Conservation (phyloP, 2,888 invertebrate species). For the Drosophila heteroneura region DNA sequence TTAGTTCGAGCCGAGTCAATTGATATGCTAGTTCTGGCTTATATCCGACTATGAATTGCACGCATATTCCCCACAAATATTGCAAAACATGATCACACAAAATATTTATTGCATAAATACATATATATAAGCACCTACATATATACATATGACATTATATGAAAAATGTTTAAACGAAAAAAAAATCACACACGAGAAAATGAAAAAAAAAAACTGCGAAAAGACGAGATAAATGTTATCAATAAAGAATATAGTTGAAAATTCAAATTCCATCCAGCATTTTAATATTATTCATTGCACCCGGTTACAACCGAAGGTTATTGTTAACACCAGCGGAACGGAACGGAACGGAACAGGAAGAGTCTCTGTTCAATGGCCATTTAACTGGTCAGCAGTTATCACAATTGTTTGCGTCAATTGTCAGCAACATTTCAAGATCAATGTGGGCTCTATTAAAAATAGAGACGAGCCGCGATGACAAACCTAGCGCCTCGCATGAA, state of each 20-base stretch:
- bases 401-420: constrained; percentile 56
- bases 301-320: constrained; percentile 50
- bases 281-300: constrained; percentile 17
- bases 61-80: constrained; percentile 53
- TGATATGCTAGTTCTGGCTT: constrained; percentile 54
- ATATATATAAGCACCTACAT: constrained; percentile 33
- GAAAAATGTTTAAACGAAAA: constrained; percentile 62
- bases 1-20: constrained; percentile 56
- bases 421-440: constrained; percentile 73
- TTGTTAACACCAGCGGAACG: constrained; percentile 11
- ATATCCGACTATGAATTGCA: constrained; percentile 55
- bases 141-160: constrained; percentile 67
- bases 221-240: constrained; percentile 76
- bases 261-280: constrained; percentile 51
- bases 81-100: constrained; percentile 33
- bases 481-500: constrained; percentile 53
- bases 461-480: constrained; percentile 33
- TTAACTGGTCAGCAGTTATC: constrained; percentile 30
- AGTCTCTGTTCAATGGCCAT: constrained; percentile 7
- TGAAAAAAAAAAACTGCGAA: constrained; percentile 60
- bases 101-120: constrained; percentile 69
- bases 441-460: constrained; percentile 60
- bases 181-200: constrained; percentile 26
- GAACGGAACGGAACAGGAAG: constrained; percentile 71
- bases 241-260: constrained; percentile 82